Conservation (phyloP, 2,888 invertebrate species). For the Leptinotarsa rubiginosa region DNA sequence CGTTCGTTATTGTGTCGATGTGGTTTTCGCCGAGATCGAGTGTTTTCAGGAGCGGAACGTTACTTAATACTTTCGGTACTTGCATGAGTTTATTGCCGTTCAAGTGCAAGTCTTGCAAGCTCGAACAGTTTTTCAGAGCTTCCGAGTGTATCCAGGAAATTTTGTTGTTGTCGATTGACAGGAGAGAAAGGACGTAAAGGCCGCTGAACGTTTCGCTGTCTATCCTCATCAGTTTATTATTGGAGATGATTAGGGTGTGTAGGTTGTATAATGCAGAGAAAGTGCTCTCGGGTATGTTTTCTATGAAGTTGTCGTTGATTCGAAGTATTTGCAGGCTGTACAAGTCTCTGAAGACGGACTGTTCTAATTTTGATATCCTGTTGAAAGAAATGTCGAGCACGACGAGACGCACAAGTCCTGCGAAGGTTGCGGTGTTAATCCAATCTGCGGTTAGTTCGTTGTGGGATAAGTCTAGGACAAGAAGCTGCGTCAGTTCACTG, state of each 20-base stretch:
- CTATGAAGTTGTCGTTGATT: slow-evolving; percentile 83
- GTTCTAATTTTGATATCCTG: slow-evolving; percentile 79
- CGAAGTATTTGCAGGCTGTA: slow-evolving; percentile 84
- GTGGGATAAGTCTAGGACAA: slow-evolving; percentile 81
- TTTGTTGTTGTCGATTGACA: slow-evolving; percentile 84
- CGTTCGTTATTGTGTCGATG: slow-evolving; percentile 81
- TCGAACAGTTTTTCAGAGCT: slow-evolving; percentile 82
- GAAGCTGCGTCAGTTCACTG: slow-evolving; percentile 78
- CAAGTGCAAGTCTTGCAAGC: slow-evolving; percentile 84
- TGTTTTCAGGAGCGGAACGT: slow-evolving; percentile 81
- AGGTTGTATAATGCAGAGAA: slow-evolving; percentile 82
- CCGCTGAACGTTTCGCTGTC: slow-evolving; percentile 83
- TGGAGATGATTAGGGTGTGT: slow-evolving; percentile 83
- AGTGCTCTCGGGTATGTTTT: slow-evolving; percentile 81
- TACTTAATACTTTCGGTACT: slow-evolving; percentile 80
- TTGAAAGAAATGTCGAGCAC: slow-evolving; percentile 84
- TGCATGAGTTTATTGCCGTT: slow-evolving; percentile 83
- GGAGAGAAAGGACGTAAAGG: slow-evolving; percentile 78
- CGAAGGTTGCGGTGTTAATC: slow-evolving; percentile 85
- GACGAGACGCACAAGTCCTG: slow-evolving; percentile 80
- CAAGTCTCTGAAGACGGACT: slow-evolving; percentile 81
- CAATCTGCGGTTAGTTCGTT: slow-evolving; percentile 86
- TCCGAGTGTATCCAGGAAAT: slow-evolving; percentile 80
- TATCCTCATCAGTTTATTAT: slow-evolving; percentile 81
- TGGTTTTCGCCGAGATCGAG: slow-evolving; percentile 89